Evolutionary conservation across 2,113 vertebrate genomes (phyloP), one percentile per base, ranked within the genome.

Genomic region (Zosterops japonicus): DNA sequence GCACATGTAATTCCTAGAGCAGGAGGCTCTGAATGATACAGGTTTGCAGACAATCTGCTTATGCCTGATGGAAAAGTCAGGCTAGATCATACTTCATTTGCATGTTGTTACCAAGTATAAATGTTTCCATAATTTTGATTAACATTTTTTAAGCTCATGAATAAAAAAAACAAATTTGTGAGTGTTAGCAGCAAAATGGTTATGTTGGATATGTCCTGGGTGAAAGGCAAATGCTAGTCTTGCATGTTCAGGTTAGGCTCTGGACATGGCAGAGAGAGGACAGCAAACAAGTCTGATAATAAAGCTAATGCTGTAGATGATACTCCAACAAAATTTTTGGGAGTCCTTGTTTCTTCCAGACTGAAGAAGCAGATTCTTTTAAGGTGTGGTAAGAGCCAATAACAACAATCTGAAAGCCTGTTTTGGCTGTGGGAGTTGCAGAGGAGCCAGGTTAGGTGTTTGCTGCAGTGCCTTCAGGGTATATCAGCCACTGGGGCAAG

Each of bases 121-220:
- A 47, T 24, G 3, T 74, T 91, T 87, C 17, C 67, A 25, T 71
- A 11, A 68, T 76, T 91, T 87, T 72, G 9, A 50, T 52, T 64
- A n/a, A 27, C 6, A 11, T 39, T 74, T 85, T 90, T 27, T 13
- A 77, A 47, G 11, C 29, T 87, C 12, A 44, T 77, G 17, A 82
- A 61, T 60, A 21, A 46, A 16, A 3, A 16, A 3, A 2, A 1
- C 3, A 24, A 1, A 29, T 65, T 31, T 22, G 2, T 11, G 8
- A 28, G 7, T 5, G 4, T 52, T 80, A 53, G 44, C 1, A 4
- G 49, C 25, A 83, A 49, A 87, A 59, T 0, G 1, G 8, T 57
- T 83, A 9, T 31, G 35, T 59, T 63, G 41, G 11, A 5, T 75
- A 29, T 83, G 42, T 61, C 27, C 36, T 33, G 13, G 7, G 33